Base-by-base conservation (phyloP, 1,140 invertebrate genomes). In the Eupeodes corollae region DNA sequence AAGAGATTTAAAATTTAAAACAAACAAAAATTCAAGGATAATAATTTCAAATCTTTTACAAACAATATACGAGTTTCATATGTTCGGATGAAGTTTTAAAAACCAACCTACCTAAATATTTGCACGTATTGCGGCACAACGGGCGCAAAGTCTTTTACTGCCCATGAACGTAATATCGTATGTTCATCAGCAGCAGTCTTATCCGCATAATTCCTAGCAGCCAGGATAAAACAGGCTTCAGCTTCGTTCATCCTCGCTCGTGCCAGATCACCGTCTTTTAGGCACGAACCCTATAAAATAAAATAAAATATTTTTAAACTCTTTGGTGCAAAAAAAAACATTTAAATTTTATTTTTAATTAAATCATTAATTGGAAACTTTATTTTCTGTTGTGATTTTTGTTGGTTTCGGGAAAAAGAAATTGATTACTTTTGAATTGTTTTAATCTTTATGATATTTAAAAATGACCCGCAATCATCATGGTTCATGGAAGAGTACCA, bases 161-260 rank as follows among this genome's bases (percentile, higher is more conserved):
- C 94, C 94, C 94, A 98, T 12, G 93, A 96, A 52, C 94, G 78
- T 38, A 98, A 74, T 54, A 98, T 96, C 6, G 93, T 98, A 66
- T 98, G 93, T 66, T 98, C 90, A 65, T 98, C 94, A 40, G 92
- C 91, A 26, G 92, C 92, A 47, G 88, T 91, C 75, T 93, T 94
- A 69, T 97, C 92, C n/a, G 86, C 86, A 67, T 97, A 95, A 74
- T 93, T 96, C 54, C 92, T 78, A 6, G 91, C 91, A 1, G 92
- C 91, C 9, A 93, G 72, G 48, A 98, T 88, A 62, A 98, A 97
- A 69, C 92, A 96, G 1, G 92, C 92, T 66, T 96, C 91, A 1
- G 93, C 92, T 63, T 95, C 91, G 63, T 91, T 93, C 88, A 97
- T 95, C 52, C 93, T 79, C 13, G 91, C 92, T 48, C 94, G 73